Conservation (phyloP, 2,113 vertebrate species). For the Psettodes erumei region DNA sequence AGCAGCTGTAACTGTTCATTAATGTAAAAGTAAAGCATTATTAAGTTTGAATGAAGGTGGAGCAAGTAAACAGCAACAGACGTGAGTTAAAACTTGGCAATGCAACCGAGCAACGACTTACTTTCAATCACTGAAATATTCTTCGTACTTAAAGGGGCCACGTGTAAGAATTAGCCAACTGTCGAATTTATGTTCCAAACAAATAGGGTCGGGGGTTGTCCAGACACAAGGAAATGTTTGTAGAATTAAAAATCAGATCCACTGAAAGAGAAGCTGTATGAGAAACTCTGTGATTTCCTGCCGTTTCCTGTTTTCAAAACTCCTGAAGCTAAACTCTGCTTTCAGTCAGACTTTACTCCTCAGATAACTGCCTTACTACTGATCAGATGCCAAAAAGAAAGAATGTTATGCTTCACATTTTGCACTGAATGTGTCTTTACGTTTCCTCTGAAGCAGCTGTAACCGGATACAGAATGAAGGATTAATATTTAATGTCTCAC, state of each 20-base stretch:
- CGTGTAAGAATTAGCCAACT: no score
- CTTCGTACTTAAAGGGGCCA: no score
- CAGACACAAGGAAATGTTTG: no score
- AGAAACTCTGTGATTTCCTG: slow-evolving; percentile 1
- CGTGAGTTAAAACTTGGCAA: neutral
- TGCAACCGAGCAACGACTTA: no score
- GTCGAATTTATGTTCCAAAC: no score
- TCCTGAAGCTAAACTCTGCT: neutral
- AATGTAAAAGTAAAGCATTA: neutral
- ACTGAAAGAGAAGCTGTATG: neutral
- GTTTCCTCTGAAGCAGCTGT: slow-evolving; percentile 12
- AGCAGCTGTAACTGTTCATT: neutral
- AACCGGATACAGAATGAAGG: neutral
- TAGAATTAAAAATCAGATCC: neutral
- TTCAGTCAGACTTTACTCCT: neutral
- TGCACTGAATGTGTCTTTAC: slow-evolving; percentile 21
- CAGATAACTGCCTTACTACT: slow-evolving; percentile 52
- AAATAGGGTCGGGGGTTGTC: no score
- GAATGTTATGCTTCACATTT: slow-evolving; percentile 16
- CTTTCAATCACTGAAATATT: no score
- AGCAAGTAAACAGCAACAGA: neutral
- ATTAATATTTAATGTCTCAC: slow-evolving; percentile 10
- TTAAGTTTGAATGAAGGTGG: neutral
- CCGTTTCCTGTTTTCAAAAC: neutral
- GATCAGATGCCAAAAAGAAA: slow-evolving; percentile 41